A percentile compares a stretch with the other conserved stretches of the same genome.
Evolutionary conservation across 2,797 vertebrate genomes (phyloP).

Genomic region (Centropyge bicolor): DNA sequence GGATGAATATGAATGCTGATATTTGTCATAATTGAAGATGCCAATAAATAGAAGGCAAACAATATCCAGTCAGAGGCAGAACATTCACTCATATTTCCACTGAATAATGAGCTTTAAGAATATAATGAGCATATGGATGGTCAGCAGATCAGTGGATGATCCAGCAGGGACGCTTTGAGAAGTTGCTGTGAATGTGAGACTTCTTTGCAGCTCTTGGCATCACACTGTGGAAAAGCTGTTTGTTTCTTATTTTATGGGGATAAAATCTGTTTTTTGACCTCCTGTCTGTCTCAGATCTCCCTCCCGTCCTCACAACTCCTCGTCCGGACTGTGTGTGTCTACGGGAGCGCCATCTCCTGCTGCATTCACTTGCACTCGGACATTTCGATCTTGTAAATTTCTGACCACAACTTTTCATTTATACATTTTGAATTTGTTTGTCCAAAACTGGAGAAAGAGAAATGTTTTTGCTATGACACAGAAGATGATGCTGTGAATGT

Average conservation of each 20-base stretch:
- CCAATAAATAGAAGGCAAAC: not conserved
- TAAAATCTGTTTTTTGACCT: too few relatives aligned
- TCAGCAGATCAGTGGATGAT: conserved; percentile 17
- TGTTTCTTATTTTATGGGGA: too few relatives aligned
- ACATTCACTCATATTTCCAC: not conserved
- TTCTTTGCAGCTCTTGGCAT: not conserved
- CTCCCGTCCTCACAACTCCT: too few relatives aligned
- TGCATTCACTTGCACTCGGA: too few relatives aligned
- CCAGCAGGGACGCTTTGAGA: not conserved
- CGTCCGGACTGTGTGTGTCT: too few relatives aligned
- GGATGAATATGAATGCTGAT: not conserved
- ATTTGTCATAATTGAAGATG: not conserved
- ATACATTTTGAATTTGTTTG: too few relatives aligned
- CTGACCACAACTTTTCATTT: too few relatives aligned
- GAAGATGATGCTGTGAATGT: too few relatives aligned
- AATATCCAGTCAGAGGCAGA: not conserved
- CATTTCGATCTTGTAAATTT: too few relatives aligned
- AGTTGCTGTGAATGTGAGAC: conserved; percentile 16
- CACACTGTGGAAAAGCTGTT: too few relatives aligned
- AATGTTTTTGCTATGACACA: not conserved
- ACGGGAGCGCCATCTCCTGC: too few relatives aligned
- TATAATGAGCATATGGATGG: conserved; percentile 5
- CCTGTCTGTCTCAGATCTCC: too few relatives aligned
- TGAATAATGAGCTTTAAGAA: not conserved
- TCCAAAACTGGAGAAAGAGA: not conserved